These are phyloP conservation scores for Neomorphus geoffroyi DNA, from an alignment of 2,797 vertebrate genomes.

Conservation along the genomic window DNA sequence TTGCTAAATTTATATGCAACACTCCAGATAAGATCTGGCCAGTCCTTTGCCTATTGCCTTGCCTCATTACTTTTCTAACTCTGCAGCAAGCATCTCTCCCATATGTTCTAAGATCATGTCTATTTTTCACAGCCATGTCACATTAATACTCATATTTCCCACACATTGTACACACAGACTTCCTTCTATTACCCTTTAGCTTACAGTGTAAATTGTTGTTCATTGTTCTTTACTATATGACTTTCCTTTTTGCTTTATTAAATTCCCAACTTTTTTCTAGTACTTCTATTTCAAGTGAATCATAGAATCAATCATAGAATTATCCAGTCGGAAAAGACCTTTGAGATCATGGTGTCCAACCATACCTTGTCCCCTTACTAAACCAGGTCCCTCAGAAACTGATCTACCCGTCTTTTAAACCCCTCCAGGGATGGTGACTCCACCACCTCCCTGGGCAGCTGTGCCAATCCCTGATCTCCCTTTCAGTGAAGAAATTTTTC, in stretches of 20 bases:
- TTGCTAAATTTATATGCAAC: not conserved
- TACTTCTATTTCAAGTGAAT: not conserved
- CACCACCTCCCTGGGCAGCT: too few species aligned
- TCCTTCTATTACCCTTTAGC: not conserved
- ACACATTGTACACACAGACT: not conserved
- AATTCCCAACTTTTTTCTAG: not conserved
- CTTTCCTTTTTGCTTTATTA: not conserved
- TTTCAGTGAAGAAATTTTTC: too few species aligned
- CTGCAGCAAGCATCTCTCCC: not conserved
- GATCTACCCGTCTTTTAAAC: too few species aligned
- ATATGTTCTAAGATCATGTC: not conserved
- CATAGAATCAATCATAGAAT: too few species aligned
- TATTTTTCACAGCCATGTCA: not conserved
- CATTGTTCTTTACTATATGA: not conserved
- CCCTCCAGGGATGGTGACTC: too few species aligned
- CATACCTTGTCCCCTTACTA: too few species aligned
- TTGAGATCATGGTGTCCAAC: too few species aligned
- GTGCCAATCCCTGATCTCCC: too few species aligned
- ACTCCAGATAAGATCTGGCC: not conserved
- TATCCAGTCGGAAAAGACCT: too few species aligned
- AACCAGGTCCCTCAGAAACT: too few species aligned
- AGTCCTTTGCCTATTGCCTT: not conserved
- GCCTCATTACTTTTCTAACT: not conserved
- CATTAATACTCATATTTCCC: not conserved
- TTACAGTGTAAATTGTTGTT: not conserved